phyloP scores from a whole-genome alignment of 2,113 vertebrate genomes.

The Mesocricetus auratus region DNA sequence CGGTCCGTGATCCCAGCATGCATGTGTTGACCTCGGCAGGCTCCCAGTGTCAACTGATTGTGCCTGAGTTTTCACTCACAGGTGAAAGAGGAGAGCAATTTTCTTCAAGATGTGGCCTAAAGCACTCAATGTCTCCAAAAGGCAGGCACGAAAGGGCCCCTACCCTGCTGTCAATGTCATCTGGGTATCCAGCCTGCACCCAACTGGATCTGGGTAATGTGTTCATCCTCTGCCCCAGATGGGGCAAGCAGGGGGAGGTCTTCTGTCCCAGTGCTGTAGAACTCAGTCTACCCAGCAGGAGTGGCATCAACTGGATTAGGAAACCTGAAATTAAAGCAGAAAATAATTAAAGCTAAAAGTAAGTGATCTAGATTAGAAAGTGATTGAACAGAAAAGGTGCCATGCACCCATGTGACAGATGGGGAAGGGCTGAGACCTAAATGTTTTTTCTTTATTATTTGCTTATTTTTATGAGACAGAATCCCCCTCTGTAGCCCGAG shows the following conservation, averaged over 20 bases:
- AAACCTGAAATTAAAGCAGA: not conserved
- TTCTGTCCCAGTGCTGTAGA: constrained; percentile 71
- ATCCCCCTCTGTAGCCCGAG: not conserved
- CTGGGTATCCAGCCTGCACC: constrained; percentile 66
- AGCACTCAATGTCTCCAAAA: constrained; percentile 86
- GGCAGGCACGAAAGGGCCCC: constrained; percentile 83
- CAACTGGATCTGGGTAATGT: constrained; percentile 59
- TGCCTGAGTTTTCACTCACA: constrained; percentile 87
- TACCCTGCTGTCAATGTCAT: constrained; percentile 52
- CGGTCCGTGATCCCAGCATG: constrained; percentile 66
- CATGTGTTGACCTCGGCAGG: constrained; percentile 83
- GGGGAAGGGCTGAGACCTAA: not conserved
- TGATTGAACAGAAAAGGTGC: constrained; percentile 78
- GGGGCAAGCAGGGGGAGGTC: not conserved
- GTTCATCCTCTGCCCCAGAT: constrained; percentile 72
- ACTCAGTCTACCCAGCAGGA: constrained; percentile 76
- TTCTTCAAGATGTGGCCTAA: constrained; percentile 85
- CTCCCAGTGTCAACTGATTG: constrained; percentile 85
- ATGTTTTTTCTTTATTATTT: not conserved
- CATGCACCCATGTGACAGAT: not conserved
- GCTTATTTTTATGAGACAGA: not conserved
- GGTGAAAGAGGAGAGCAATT: constrained; percentile 88
- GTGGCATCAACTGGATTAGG: constrained; percentile 60
- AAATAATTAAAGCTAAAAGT: constrained; percentile 71
- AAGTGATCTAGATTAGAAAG: constrained; percentile 83